These are phyloP conservation scores for Thunnus maccoyii DNA, from an alignment of 2,113 vertebrate species.

Conservation along the genomic window DNA sequence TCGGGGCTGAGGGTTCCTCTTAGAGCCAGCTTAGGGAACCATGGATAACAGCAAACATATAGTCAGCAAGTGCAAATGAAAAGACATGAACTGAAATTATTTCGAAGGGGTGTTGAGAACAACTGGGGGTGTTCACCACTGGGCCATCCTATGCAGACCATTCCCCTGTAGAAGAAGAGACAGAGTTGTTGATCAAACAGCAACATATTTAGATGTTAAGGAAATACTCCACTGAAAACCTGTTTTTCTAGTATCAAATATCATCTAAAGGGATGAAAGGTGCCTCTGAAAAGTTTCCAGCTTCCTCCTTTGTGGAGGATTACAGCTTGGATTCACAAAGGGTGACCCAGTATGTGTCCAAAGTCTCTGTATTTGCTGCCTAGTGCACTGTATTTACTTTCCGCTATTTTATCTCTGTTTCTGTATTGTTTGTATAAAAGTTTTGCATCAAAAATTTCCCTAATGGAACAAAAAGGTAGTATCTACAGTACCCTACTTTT, in stretches of 20 bases:
- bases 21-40: conserved; percentile 64
- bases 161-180: conserved; percentile 58
- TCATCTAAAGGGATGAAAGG: background rate
- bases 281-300: background rate
- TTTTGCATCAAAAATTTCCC: too few species aligned
- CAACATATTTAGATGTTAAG: background rate
- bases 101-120: background rate
- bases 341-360: too few species aligned
- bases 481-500: too few species aligned
- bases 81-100: background rate
- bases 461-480: too few species aligned
- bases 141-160: conserved; percentile 41
- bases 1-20: conserved; percentile 39
- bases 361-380: too few species aligned
- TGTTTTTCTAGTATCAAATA: background rate
- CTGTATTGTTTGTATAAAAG: too few species aligned
- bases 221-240: background rate
- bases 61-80: conserved; percentile 36
- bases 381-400: too few species aligned
- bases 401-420: too few species aligned
- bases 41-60: conserved; percentile 15
- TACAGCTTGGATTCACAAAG: background rate
- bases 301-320: background rate
- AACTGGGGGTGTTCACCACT: conserved; percentile 57
- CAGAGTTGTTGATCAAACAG: background rate